Base-by-base conservation (phyloP, 2,113 vertebrate species). In the Brachionichthys hirsutus region DNA sequence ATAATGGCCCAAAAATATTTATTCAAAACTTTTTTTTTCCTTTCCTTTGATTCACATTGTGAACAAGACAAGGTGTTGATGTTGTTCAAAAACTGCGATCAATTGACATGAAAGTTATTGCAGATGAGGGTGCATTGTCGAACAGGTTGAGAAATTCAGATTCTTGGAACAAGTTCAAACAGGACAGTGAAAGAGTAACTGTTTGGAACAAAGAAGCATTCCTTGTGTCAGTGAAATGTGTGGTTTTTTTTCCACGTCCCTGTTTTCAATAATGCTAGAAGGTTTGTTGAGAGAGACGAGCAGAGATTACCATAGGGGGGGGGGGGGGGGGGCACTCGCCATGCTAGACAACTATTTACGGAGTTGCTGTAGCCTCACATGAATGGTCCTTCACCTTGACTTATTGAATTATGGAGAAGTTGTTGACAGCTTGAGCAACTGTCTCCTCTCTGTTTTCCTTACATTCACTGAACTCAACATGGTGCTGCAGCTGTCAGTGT, bases 161-260 rank as follows among this genome's bases (percentile, higher is more conserved):
- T 87, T 86, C 86, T 86, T 78, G 85, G 68, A 80, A 85, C 88
- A 57, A 85, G 88, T 89, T 85, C 78, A 86, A 85, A 89, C 88
- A 89, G 67, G 78, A 85, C 69, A 73, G 79, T 63, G 53, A 71
- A 77, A 65, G 67, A 34, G 49, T 36, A 75, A 73, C 77, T 67
- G 35, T 82, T 54, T 67, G 51, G 75, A 81, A 87, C 87, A 85
- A 85, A 84, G 80, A 75, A 42, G 77, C 85, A 91, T 90, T 90
- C 88, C 87, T 88, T 38, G 66, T 78, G 80, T 86, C 80, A 86
- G 71, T 78, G 74, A 73, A 80, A 77, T 78, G 81, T 75, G 64
- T 87, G n/a, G n/a, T 80, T 73, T 85, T 85, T 83, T 83, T 77
- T 49, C 14, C 19, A 79, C 78, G 43, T 72, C 69, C 56, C 65